Conservation (phyloP, 30 jellyfish, hydroid and myxozoan species). For the Catostylus mosaicus region DNA sequence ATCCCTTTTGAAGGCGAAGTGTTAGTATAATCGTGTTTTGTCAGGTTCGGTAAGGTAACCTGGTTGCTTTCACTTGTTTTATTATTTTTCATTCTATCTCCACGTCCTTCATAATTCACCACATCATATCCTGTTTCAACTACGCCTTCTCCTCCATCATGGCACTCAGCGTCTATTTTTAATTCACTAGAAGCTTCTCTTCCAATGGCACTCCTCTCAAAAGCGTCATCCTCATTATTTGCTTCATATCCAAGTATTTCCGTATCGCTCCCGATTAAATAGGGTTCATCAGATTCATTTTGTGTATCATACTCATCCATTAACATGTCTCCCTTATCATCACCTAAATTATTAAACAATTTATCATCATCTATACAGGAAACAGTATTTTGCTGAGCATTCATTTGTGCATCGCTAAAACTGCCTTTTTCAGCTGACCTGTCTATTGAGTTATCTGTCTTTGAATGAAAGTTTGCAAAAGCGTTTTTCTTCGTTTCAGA, state of each 20-base stretch:
- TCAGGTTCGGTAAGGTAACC: conserved; percentile 34
- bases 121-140: not conserved
- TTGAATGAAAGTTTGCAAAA: not conserved
- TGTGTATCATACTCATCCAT: not conserved
- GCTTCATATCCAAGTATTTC: no score
- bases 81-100: not conserved
- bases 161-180: not conserved
- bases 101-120: not conserved
- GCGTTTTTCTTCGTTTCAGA: conserved; percentile 1
- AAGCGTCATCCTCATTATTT: not conserved
- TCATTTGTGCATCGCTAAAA: not conserved
- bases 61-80: not conserved
- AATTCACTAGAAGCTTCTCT: no score
- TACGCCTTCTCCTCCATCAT: not conserved
- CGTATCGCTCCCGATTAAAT: not conserved
- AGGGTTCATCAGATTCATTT: not conserved
- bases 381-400: not conserved
- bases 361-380: no score
- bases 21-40: conserved; percentile 76
- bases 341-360: not conserved
- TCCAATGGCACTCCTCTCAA: not conserved
- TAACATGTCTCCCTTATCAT: not conserved
- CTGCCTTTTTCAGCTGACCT: not conserved
- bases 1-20: conserved; percentile 44
- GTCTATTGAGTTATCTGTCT: not conserved